These are phyloP conservation scores for Zygaena filipendulae DNA, from an alignment of 2,888 invertebrate genomes.

Conservation along the genomic window DNA sequence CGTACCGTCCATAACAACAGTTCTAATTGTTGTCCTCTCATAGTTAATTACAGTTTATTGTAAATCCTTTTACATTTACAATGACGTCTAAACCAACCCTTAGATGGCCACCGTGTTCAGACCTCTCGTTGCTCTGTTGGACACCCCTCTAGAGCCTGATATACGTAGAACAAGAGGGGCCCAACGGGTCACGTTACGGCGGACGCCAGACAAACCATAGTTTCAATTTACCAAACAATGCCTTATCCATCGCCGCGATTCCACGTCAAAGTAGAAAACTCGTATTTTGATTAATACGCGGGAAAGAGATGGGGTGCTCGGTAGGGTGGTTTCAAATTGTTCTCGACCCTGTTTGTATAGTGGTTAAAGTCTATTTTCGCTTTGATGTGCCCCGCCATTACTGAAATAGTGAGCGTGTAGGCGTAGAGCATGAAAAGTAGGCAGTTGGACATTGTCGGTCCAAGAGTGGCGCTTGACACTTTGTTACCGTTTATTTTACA, in stretches of 20 bases:
- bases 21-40: slow-evolving; percentile 46
- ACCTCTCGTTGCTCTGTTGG: too few species aligned
- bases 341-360: slow-evolving; percentile 27
- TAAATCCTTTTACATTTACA: slow-evolving; percentile 45
- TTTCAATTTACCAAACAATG: slow-evolving; percentile 67
- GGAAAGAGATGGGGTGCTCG: slow-evolving; percentile 60
- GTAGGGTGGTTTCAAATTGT: slow-evolving; percentile 18
- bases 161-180: too few species aligned
- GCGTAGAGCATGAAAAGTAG: slow-evolving; percentile 67
- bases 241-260: slow-evolving; percentile 66
- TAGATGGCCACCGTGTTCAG: slow-evolving; percentile 20
- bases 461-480: slow-evolving; percentile 48
- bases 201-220: slow-evolving; percentile 48
- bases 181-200: too few species aligned
- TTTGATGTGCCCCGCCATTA: slow-evolving; percentile 30
- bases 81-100: slow-evolving; percentile 55
- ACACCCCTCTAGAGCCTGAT: too few species aligned
- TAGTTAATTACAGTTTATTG: slow-evolving; percentile 51
- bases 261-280: slow-evolving; percentile 65
- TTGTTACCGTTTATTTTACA: slow-evolving; percentile 22
- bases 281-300: slow-evolving; percentile 67
- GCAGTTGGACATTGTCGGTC: slow-evolving; percentile 48
- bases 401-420: slow-evolving; percentile 64
- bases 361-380: slow-evolving; percentile 37
- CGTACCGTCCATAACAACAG: slow-evolving; percentile 34